These are phyloP conservation scores for Sarcoramphus papa DNA, from an alignment of 2,797 vertebrate species.

Conservation along the genomic window DNA sequence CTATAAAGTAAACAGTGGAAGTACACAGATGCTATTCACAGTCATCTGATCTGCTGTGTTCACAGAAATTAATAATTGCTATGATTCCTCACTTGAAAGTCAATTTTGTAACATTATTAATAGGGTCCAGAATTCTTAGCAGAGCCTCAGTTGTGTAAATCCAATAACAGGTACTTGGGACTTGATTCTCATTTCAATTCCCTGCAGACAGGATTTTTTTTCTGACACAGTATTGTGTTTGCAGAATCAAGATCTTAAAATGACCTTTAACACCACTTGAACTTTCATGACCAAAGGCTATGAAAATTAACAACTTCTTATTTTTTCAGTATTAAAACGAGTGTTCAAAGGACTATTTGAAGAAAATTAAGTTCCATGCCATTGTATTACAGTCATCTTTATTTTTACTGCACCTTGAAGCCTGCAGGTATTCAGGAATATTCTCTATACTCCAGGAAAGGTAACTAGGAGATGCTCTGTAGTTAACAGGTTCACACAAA, in stretches of 20 bases:
- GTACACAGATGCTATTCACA: background rate
- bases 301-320: background rate
- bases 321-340: background rate
- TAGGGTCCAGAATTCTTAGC: background rate
- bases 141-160: background rate
- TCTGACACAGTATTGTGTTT: background rate
- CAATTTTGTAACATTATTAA: background rate
- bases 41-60: background rate
- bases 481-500: conserved; percentile 35
- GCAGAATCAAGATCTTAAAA: conserved; percentile 3
- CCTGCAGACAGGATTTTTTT: background rate
- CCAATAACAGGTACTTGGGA: background rate
- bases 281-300: background rate
- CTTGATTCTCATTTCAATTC: background rate
- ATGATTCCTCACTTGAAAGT: background rate
- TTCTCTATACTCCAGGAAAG: background rate
- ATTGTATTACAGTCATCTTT: background rate
- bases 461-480: background rate
- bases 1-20: conserved; percentile 8
- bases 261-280: conserved; percentile 19
- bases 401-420: conserved; percentile 13
- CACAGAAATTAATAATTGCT: conserved; percentile 20
- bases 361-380: conserved; percentile 15
- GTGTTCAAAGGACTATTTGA: background rate
- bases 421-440: conserved; percentile 5